Evolutionary conservation across 2,113 vertebrate species (phyloP), one percentile per base, ranked within the genome.

Genomic region (Poeciliopsis prolifica): DNA sequence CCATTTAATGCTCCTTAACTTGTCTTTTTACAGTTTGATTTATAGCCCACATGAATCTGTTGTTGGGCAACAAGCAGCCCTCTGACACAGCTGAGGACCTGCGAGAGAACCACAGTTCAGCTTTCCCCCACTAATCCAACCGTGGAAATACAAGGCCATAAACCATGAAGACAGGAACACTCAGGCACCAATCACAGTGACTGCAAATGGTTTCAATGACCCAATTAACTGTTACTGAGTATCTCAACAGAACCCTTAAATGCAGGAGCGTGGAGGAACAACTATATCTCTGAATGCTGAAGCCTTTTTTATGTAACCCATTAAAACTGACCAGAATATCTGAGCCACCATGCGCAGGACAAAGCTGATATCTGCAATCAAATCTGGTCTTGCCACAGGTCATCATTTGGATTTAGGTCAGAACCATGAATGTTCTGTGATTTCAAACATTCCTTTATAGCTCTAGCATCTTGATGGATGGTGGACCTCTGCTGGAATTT

Each of bases 121-220:
- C 24, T 68, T 81, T 83, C 80, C 82, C 79, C 65, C 65, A 61
- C 70, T 89, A 91, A 91, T 87, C 82, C 90, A 87, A 79, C 87
- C 88, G 87, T 88, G 86, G 86, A 87, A 91, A 92, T 90, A 90
- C 89, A 91, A 86, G 92, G 81, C 84, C 70, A 83, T 92, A 93
- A 93, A 93, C 70, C 86, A 90, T 73, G 65, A 76, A 74, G 79
- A 75, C 87, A 84, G 87, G 86, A 83, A 92, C 87, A 80, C 67
- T 33, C 74, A 86, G 85, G 88, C 74, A 89, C 75, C 86, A 78
- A 88, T 89, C 90, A 85, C 88, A 90, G 87, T 85, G 84, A 85
- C 87, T 92, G 91, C 77, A 91, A 91, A 93, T 90, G 86, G 84
- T 79, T 89, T 87, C 88, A 75, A 87, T 91, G 89, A 93, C 29